Base-by-base conservation (phyloP, 2,113 vertebrate genomes). In the Rhinopithecus roxellana region DNA sequence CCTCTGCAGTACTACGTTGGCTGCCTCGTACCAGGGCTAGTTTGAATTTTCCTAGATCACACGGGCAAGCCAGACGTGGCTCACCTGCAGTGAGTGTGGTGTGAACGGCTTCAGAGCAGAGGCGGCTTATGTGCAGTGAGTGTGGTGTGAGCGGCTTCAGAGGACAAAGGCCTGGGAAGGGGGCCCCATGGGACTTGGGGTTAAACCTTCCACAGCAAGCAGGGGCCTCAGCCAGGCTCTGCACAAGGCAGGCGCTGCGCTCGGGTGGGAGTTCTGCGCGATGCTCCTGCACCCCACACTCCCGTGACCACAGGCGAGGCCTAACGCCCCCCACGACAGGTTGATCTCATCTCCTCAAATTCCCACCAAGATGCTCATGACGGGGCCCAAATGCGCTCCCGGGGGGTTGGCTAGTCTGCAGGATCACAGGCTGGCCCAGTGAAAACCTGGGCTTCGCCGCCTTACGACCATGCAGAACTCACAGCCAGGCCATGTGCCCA, bases 1-100 rank as follows among this genome's bases (percentile, higher is more conserved):
- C 95, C 96, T 98, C 97, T 90, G 96, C 17, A 45, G n/a, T 2
- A 43, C 77, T 22, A 10, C 92, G 97, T 93, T 78, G 95, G 92
- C 97, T 95, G 59, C 25, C 59, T 89, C 9, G 35, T 72, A 77
- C 88, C 70, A 94, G 96, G 92, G 97, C 84, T 88, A 95, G 86
- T 89, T 82, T 97, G 94, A 97, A 98, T 90, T 96, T 77, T 96
- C 94, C n/a, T 40, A 38, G 97, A 97, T 99, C 98, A 98, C 98
- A 90, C 97, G 98, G 93, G 93, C 70, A 96, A 98, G 98, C 96
- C 98, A 96, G 97, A 97, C 30, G 94, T 97, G 96, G 85, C 95
- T 96, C 61, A 97, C 97, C 96, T 79, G 98, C 98, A 97, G 92
- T 59, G 97, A 97, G 97, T 97, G 98, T 85, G 97, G 97, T 97